Percentiles rank a stretch among this genome's conserved stretches.
These are phyloP conservation scores for Otocyon megalotis DNA, from an alignment of 2,113 vertebrate species.

Conservation along the genomic window DNA sequence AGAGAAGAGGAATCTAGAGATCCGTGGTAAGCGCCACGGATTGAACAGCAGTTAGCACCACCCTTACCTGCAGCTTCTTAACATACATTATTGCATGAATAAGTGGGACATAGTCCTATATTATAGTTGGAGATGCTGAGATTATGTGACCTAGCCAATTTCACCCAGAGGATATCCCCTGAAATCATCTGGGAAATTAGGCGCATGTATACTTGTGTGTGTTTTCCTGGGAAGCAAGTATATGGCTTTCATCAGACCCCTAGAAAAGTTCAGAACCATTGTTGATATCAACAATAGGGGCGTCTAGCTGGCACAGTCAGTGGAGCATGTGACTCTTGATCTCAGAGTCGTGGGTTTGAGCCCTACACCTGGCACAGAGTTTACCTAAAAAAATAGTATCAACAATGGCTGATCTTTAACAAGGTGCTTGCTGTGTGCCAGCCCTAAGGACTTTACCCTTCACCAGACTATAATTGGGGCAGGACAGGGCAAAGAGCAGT, in stretches of 20 bases:
- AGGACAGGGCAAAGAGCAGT: background rate
- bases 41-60: background rate
- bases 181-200: background rate
- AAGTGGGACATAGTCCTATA: background rate
- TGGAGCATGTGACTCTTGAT: background rate
- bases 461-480: background rate
- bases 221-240: background rate
- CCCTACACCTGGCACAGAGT: background rate
- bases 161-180: background rate
- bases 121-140: background rate
- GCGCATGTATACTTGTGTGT: background rate
- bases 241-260: constrained; percentile 22
- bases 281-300: background rate
- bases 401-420: background rate
- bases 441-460: background rate
- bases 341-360: background rate
- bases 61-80: background rate
- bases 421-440: background rate
- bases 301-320: background rate
- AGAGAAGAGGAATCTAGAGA: background rate
- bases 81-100: background rate
- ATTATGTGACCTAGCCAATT: background rate
- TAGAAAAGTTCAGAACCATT: background rate
- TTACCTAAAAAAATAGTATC: background rate
- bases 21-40: background rate